phyloP scores from a whole-genome alignment of 2,888 invertebrate species.

The Petrolisthes cinctipes region DNA sequence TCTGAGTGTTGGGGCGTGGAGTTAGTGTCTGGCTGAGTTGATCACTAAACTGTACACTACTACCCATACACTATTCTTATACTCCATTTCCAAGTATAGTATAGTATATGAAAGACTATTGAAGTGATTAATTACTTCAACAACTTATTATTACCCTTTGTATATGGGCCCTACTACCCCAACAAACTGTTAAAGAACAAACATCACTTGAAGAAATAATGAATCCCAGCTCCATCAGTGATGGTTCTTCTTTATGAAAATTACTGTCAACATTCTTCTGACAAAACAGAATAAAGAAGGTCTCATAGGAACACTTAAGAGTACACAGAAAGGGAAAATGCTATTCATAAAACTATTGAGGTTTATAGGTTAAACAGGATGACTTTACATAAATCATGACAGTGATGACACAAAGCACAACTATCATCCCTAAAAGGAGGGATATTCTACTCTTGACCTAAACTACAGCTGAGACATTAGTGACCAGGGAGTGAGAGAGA shows the following conservation, averaged over 20 bases:
- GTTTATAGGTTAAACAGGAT: conserved; percentile 1
- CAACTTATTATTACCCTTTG: too few relatives aligned
- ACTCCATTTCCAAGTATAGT: too few relatives aligned
- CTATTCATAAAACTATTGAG: neutral
- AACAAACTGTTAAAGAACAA: too few relatives aligned
- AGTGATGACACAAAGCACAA: conserved; percentile 16
- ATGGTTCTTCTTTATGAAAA: too few relatives aligned
- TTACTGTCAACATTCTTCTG: too few relatives aligned
- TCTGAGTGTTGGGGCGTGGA: conserved; percentile 68
- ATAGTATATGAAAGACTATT: too few relatives aligned
- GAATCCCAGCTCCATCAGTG: too few relatives aligned
- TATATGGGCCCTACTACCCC: too few relatives aligned
- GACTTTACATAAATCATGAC: conserved; percentile 9
- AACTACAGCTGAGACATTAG: neutral
- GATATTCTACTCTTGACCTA: neutral
- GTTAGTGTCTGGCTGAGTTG: neutral
- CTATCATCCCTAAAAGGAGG: neutral
- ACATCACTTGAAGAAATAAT: too few relatives aligned
- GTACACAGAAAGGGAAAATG: neutral
- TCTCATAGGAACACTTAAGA: neutral
- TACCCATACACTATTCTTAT: too few relatives aligned
- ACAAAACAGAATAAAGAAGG: neutral
- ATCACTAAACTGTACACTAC: too few relatives aligned
- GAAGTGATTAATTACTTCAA: too few relatives aligned
- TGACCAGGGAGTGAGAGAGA: neutral